Conservation (phyloP, 2,113 vertebrate genomes). For the Callionymus lyra region DNA sequence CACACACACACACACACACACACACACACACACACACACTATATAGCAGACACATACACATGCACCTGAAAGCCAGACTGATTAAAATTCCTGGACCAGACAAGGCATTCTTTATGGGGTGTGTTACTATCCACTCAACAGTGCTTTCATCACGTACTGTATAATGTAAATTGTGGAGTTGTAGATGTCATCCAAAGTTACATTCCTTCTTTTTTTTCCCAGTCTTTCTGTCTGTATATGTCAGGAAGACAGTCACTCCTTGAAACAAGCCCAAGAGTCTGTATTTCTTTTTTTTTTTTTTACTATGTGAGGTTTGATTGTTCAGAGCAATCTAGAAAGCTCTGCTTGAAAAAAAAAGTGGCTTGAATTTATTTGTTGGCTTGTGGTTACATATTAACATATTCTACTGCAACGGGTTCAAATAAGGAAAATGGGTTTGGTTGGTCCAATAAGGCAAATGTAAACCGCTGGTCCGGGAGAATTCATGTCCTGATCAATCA, state of each 20-base stretch:
- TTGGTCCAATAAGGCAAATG: too few relatives aligned
- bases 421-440: too few relatives aligned
- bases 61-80: constrained; percentile 33
- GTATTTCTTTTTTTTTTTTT: background rate
- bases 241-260: constrained; percentile 3
- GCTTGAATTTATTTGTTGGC: too few relatives aligned
- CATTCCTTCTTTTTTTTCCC: constrained; percentile 1
- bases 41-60: constrained; percentile 5
- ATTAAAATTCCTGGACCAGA: constrained; percentile 35
- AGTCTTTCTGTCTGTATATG: constrained; percentile 10
- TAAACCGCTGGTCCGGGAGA: too few relatives aligned
- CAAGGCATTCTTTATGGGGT: constrained; percentile 28
- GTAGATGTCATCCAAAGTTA: constrained; percentile 18
- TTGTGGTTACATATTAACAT: too few relatives aligned
- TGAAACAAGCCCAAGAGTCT: background rate
- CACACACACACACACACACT: constrained; percentile 7
- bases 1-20: constrained; percentile 5
- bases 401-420: too few relatives aligned
- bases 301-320: too few relatives aligned
- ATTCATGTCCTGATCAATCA: too few relatives aligned
- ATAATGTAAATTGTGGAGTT: constrained; percentile 7
- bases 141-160: constrained; percentile 15
- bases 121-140: constrained; percentile 15
- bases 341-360: too few relatives aligned
- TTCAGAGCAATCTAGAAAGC: too few relatives aligned